phyloP scores from a whole-genome alignment of 2,113 vertebrate species.

The Agapornis roseicollis region DNA sequence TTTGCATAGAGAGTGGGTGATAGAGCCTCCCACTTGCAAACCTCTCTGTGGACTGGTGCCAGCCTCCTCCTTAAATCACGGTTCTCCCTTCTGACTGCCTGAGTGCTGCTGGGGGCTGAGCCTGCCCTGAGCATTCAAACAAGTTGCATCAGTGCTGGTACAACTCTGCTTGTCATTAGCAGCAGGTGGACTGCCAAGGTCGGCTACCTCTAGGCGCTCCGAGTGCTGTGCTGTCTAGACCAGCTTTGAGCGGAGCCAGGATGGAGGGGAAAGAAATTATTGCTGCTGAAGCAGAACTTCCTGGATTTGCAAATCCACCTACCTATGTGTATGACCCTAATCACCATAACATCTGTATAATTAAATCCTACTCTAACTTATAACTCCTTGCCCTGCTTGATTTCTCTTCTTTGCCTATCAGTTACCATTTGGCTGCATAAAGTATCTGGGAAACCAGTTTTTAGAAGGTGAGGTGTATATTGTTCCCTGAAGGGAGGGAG shows the following conservation, averaged over 20 bases:
- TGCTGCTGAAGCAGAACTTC: slow-evolving; percentile 14
- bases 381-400: slow-evolving; percentile 9
- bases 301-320: slow-evolving; percentile 39
- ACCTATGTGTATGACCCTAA: slow-evolving; percentile 8
- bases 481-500: slow-evolving; percentile 31
- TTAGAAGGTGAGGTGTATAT: slow-evolving; percentile 39
- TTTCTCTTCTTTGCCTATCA: slow-evolving; percentile 55
- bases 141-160: neutral
- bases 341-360: slow-evolving; percentile 48
- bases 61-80: neutral
- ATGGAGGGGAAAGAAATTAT: neutral
- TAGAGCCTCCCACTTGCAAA: slow-evolving; percentile 37
- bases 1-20: slow-evolving; percentile 47
- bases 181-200: neutral
- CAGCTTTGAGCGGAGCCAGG: neutral
- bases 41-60: neutral
- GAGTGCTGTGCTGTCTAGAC: neutral
- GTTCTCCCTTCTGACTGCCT: neutral
- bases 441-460: slow-evolving; percentile 15
- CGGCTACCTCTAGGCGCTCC: rapidly evolving
- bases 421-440: slow-evolving; percentile 41
- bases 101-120: neutral
- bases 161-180: neutral
- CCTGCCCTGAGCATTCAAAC: neutral
- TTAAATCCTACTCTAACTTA: slow-evolving; percentile 20